Percentiles rank a stretch among this genome's conserved stretches.
Conservation (phyloP, 2,113 vertebrate genomes). For the Maccullochella peelii region DNA sequence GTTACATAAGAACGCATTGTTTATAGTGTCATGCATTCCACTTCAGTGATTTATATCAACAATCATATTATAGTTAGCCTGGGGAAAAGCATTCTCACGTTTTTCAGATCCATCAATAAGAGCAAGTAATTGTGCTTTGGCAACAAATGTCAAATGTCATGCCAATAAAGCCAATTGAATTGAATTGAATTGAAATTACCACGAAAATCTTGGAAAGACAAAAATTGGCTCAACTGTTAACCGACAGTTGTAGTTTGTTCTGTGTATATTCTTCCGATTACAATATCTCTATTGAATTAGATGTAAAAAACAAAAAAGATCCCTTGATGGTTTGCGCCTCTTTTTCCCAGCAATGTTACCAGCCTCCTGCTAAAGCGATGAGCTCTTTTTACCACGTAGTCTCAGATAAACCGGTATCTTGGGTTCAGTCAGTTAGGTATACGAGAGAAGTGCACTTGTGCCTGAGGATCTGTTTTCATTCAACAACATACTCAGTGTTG, state of each 20-base stretch:
- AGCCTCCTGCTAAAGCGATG: not conserved
- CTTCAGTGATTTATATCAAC: constrained; percentile 26
- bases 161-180: too few relatives aligned
- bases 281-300: not conserved
- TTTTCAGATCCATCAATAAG: constrained; percentile 2
- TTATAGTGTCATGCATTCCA: constrained; percentile 37
- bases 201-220: not conserved
- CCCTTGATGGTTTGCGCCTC: not conserved
- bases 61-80: not conserved
- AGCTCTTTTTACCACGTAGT: not conserved
- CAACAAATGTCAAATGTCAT: too few relatives aligned
- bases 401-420: constrained; percentile 2
- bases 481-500: not conserved
- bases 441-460: not conserved
- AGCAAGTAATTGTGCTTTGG: not conserved
- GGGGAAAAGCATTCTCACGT: constrained; percentile 20
- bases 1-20: not conserved
- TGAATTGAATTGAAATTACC: not conserved
- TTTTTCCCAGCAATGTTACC: not conserved
- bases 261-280: not conserved
- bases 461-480: not conserved
- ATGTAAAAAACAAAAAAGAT: not conserved
- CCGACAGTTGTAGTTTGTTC: not conserved
- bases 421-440: not conserved
- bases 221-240: not conserved